Evolutionary conservation across 2,113 vertebrate species (phyloP).

Genomic region (Rhizomys pruinosus): DNA sequence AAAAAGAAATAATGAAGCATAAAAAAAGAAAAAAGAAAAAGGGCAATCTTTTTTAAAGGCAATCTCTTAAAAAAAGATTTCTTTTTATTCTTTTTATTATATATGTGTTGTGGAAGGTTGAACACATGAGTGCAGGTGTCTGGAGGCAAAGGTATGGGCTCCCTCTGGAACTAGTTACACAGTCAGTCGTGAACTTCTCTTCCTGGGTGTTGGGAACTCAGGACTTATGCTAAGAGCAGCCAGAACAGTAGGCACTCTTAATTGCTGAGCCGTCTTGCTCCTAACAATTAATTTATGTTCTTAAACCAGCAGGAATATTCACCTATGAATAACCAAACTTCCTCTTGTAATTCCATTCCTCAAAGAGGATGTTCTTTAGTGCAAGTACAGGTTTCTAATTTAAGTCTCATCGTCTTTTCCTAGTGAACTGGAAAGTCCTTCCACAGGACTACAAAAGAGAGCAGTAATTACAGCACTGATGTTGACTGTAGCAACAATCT

Average conservation of each 20-base stretch:
- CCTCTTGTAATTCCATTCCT: neutral
- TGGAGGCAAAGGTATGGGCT: neutral
- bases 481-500: neutral
- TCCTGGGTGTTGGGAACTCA: neutral
- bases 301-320: conserved; percentile 15
- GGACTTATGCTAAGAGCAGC: neutral
- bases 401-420: conserved; percentile 22
- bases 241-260: neutral
- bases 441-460: conserved; percentile 3
- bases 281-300: neutral
- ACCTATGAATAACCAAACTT: neutral
- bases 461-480: neutral
- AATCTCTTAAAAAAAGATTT: too few species aligned
- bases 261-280: neutral
- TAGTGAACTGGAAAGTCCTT: conserved; percentile 48
- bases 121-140: neutral
- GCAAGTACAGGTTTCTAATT: neutral
- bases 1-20: too few species aligned
- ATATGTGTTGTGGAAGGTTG: neutral
- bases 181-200: neutral
- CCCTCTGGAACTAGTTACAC: neutral
- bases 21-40: too few species aligned
- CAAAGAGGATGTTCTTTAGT: conserved; percentile 11
- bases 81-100: too few species aligned
- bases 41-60: too few species aligned